Evolutionary conservation across 2,797 vertebrate species (phyloP).

Genomic region (Acrossocheilus wenchowensis): DNA sequence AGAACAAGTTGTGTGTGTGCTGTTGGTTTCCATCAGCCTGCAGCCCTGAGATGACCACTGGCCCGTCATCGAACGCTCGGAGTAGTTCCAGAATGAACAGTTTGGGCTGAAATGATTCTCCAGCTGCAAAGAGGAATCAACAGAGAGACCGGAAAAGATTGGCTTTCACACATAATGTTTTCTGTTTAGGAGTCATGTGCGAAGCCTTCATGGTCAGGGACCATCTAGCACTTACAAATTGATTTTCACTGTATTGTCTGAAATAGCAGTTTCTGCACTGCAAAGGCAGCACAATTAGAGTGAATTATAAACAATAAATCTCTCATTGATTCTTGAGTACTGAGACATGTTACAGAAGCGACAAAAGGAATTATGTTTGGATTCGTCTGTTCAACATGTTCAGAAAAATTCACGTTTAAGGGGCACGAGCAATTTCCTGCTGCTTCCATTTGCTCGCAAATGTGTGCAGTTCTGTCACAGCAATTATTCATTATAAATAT

Average conservation of each 20-base stretch:
- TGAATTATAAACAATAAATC: slow-evolving; percentile 11
- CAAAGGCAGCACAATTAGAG: slow-evolving; percentile 3
- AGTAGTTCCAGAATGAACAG: slow-evolving; percentile 98
- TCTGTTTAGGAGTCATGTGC: not conserved
- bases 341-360: not conserved
- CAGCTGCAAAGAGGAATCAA: slow-evolving; percentile 72
- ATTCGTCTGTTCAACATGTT: not conserved
- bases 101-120: slow-evolving; percentile 92
- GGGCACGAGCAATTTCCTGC: not conserved
- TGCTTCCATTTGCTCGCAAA: not conserved
- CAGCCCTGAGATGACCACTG: slow-evolving; percentile 96
- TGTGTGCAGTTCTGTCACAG: not conserved
- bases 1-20: slow-evolving; percentile 91
- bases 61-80: slow-evolving; percentile 92
- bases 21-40: slow-evolving; percentile 87
- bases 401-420: not conserved
- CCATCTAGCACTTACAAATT: not conserved
- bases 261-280: not conserved
- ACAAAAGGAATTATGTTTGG: not conserved
- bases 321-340: not conserved
- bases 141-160: slow-evolving; percentile 12
- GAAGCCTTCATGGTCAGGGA: not conserved
- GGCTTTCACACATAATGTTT: not conserved
- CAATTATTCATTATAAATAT: slow-evolving; percentile 8
- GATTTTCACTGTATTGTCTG: slow-evolving; percentile 19